phyloP scores from a whole-genome alignment of 2,888 invertebrate genomes.

The Rhagonycha lutea region DNA sequence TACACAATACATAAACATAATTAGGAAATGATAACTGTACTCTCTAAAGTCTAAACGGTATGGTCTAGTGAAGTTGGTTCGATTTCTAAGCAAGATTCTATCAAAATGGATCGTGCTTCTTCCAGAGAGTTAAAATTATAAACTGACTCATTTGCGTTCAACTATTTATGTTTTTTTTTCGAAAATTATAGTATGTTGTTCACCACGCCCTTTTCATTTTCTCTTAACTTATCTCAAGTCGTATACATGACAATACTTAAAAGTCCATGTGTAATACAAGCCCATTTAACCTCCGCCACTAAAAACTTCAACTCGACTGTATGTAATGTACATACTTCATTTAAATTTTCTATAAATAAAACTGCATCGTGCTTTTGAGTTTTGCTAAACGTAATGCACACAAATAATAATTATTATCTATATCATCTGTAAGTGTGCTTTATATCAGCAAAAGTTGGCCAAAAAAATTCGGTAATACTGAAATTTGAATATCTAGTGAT shows the following conservation, averaged over 20 bases:
- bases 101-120: background rate
- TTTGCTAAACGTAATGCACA: background rate
- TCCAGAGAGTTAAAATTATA: background rate
- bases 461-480: too few relatives aligned
- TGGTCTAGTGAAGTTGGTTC: background rate
- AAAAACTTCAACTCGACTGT: background rate
- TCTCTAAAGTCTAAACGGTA: background rate
- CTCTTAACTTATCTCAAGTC: background rate
- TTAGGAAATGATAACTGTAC: background rate
- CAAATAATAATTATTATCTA: background rate
- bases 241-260: background rate
- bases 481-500: background rate
- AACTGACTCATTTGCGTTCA: too few relatives aligned
- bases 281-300: background rate
- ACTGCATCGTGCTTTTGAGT: background rate
- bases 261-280: background rate
- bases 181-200: background rate
- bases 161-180: background rate
- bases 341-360: background rate
- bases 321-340: background rate
- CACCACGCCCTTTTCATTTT: background rate
- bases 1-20: background rate
- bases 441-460: background rate
- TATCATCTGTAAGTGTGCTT: background rate
- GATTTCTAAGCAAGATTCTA: background rate